Conservation (phyloP, 2,888 invertebrate genomes). For the Glyphotaelius pellucidus region DNA sequence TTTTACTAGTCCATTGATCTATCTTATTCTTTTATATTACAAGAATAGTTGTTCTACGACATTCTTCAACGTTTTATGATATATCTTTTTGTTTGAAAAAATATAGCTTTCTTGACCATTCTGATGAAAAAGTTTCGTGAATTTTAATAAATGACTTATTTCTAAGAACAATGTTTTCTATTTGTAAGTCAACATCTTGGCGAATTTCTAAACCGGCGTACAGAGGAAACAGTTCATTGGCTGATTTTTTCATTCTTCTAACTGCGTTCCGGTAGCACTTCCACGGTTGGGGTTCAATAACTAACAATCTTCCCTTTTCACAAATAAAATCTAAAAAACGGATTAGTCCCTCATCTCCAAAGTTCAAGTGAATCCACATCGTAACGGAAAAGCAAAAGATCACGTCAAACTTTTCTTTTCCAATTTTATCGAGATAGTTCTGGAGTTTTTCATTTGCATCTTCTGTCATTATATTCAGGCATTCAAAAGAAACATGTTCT, state of each 20-base stretch:
- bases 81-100: slow-evolving; percentile 73
- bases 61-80: not conserved
- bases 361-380: slow-evolving; percentile 94
- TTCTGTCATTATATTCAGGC: slow-evolving; percentile 79
- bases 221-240: slow-evolving; percentile 79
- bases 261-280: slow-evolving; percentile 88
- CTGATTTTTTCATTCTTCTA: slow-evolving; percentile 80
- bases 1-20: not conserved
- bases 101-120: slow-evolving; percentile 84
- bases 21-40: not conserved
- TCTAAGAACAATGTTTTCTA: slow-evolving; percentile 77
- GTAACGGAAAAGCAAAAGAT: slow-evolving; percentile 90
- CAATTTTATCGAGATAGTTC: slow-evolving; percentile 73
- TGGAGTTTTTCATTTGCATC: slow-evolving; percentile 71
- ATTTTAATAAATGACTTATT: slow-evolving; percentile 76
- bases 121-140: slow-evolving; percentile 78
- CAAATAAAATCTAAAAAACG: slow-evolving; percentile 80
- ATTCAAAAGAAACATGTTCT: slow-evolving; percentile 76
- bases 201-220: slow-evolving; percentile 80
- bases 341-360: slow-evolving; percentile 85
- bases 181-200: slow-evolving; percentile 79
- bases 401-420: slow-evolving; percentile 79
- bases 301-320: slow-evolving; percentile 76
- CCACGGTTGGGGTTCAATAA: slow-evolving; percentile 92
- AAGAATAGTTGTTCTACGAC: not conserved